Evolutionary conservation across 2,797 vertebrate species (phyloP), one percentile per base, ranked within the genome.

Genomic region (Neosilurus hyrtlii): DNA sequence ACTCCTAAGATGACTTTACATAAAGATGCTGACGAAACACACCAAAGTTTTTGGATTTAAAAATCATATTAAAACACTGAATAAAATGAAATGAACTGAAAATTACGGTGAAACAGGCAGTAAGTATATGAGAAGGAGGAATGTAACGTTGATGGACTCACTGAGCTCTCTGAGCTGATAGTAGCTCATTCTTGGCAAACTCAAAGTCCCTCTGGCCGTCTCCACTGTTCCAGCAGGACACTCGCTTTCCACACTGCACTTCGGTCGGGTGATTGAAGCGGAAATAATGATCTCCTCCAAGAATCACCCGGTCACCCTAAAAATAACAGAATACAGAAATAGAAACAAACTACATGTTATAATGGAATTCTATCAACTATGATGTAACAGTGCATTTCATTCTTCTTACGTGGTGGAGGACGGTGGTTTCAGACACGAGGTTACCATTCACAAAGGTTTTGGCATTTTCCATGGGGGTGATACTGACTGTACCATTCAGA

Each of bases 271-370:
- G 97, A 89, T 99, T 98, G 89, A 99, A 98, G 80, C 97, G 95
- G 89, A 99, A 98, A 90, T 98, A 99, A 90, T 99, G 97, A 88
- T 99, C 96, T 77, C 97, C 98, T 49, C 98, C 98, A 0, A 99
- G 96, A 91, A 99, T 95, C 83, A 99, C 94, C 62, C 98, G 90
- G 89, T 99, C 97, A 9, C 97, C 97, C 98, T 99, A 49, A 76
- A 66, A 67, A 65, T 16, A 51, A 0, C 14, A 9, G 22, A 15
- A 56, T 9, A 59, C 4, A 14, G 7, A 2, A 30, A 30, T 65
- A 65, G 26, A 59, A 6, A 37, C 20, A 8, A 35, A 4, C 14
- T 11, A 11, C 52, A 30, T 22, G 7, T 22, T 63, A 51, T 9
- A 43, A 1, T 7, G 15, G 7, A 9, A 10, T 6, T 9, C 12